These are phyloP conservation scores for Petrophora chlorosata DNA, from an alignment of 2,888 invertebrate species.

Conservation along the genomic window DNA sequence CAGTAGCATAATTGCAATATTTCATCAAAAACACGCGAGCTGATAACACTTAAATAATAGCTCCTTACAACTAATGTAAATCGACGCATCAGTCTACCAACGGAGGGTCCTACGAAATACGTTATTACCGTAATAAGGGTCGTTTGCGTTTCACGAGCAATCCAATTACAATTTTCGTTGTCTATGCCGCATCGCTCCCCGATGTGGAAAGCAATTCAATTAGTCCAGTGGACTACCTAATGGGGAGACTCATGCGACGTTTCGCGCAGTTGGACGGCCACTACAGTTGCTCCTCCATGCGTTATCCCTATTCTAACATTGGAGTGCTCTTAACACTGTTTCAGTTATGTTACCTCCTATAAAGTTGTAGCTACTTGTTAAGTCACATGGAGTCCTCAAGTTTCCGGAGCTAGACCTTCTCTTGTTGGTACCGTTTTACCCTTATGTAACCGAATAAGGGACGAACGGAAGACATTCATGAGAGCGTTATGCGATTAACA, in stretches of 20 bases:
- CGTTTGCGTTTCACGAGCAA: constrained; percentile 34
- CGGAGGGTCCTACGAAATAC: constrained; percentile 17
- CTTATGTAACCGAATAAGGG: no score
- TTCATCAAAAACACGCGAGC: background rate
- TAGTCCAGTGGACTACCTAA: constrained; percentile 29
- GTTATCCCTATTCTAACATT: no score
- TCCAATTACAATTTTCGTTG: constrained; percentile 35
- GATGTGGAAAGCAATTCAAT: constrained; percentile 41
- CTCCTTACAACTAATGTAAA: constrained; percentile 9
- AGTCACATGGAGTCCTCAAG: no score
- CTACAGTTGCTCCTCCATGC: background rate
- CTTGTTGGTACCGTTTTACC: no score
- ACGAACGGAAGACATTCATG: background rate
- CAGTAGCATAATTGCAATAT: no score
- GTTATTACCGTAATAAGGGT: constrained; percentile 24
- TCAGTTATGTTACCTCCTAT: no score
- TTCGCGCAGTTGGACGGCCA: background rate
- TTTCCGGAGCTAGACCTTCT: no score
- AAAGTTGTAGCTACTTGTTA: no score
- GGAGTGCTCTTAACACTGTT: no score
- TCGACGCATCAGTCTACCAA: constrained; percentile 10
- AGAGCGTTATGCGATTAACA: background rate
- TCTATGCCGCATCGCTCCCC: constrained; percentile 22
- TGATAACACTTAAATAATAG: background rate
- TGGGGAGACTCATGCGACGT: constrained; percentile 21